Evolutionary conservation across 2,888 invertebrate genomes (phyloP), one percentile per base, ranked within the genome.

Genomic region (Seladonia tumulorum): DNA sequence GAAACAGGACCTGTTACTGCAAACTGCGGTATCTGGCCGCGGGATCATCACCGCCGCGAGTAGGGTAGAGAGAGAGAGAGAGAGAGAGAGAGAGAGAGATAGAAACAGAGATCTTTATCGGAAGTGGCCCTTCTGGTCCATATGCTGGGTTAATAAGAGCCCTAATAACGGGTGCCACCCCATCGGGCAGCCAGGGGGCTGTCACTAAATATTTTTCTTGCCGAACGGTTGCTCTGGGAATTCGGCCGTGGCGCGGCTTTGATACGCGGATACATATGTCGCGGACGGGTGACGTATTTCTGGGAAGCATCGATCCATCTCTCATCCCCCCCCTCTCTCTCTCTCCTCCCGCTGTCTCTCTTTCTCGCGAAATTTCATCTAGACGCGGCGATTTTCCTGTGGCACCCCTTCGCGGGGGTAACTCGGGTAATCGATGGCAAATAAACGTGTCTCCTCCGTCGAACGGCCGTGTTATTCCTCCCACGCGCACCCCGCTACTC

Each of bases 181-280:
- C 90, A 92, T 89, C 89, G 86, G 25, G 85, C 86, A 88, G 83
- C 86, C 68, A 72, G 91, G 88, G 93, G 93, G 87, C 93, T 94
- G 95, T 95, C 95, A 94, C 94, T 92, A 93, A 94, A 93, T 94
- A 95, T 95, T 95, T 94, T 94, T 94, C 93, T 93, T 93, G 90
- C 91, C 91, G 92, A 92, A 93, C 93, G 91, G 91, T 87, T 88
- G 90, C 90, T 76, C 84, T 91, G 93, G 91, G 92, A 93, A 92
- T 92, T 91, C 83, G 87, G 63, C 74, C 86, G 85, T 90, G 88
- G 74, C 84, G 85, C 76, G 66, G 76, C 63, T 70, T 74, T 57
- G 77, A 76, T 42, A 49, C 79, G 60, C 68, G 35, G 35, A 78
- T 82, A 85, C 83, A 82, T 83, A 80, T 80, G 88, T 88, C 87